Base-by-base conservation (phyloP, 1,140 invertebrate species). In the Phymastichus coffea region DNA sequence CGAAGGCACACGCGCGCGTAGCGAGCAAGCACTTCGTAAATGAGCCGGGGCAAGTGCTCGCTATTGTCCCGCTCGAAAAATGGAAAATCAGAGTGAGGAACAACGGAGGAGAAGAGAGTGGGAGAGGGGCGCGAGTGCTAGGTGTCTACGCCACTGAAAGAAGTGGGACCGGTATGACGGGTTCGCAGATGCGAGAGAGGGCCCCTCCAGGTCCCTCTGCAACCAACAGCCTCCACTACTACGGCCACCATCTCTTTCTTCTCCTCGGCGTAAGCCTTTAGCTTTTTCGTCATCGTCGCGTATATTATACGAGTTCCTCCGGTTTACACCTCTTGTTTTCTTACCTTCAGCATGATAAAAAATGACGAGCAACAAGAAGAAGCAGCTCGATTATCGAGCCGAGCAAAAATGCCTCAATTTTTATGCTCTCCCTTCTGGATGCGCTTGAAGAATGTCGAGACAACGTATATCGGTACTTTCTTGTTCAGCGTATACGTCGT, bases 111-210 rank as follows among this genome's bases (percentile, higher is more conserved):
- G 19, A 20, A 4, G 25, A 43, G 37, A 4, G 43, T 35, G 3
- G n/a, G 35, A 26, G 22, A 17, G 35, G 43, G 33, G 4, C 25
- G n/a, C n/a, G n/a, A 41, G 51, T 60, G 63, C 58, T 56, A 8
- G 23, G 8, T 20, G 63, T 52, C 69, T 70, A 74, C 75, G 74
- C 70, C 71, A 72, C 3, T 77, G 76, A 35, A 61, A 69, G 61
- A 71, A 72, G 65, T 66, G 67, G 63, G 75, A 79, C 77, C 76
- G 77, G 77, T 78, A 67, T 76, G 75, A 79, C 77, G 73, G 70
- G 77, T 77, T 71, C 73, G 28, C 73, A 79, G 74, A 78, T 77
- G 77, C 70, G 67, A 71, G 71, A n/a, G n/a, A n/a, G n/a, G n/a
- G n/a, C n/a, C n/a, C n/a, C n/a, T 63, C 62, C 65, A 67, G 65